Evolutionary conservation across 2,888 invertebrate genomes (phyloP).

Genomic region (Adela reaumurella): DNA sequence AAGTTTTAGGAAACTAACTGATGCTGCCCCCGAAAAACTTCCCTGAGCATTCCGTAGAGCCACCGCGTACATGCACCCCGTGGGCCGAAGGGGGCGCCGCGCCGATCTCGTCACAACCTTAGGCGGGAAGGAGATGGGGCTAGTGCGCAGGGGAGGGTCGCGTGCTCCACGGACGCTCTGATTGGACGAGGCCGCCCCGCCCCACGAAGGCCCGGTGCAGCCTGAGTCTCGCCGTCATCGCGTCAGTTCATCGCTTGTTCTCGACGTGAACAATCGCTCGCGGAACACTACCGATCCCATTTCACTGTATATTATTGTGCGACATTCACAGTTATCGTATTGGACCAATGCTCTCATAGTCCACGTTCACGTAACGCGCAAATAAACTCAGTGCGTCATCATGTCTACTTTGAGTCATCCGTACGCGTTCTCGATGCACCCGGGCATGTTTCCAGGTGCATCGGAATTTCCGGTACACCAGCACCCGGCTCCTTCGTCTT

Average conservation of each 20-base stretch:
- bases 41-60: not conserved
- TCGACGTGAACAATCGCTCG: conserved; percentile 44
- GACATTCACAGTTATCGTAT: conserved; percentile 17
- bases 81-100: not conserved
- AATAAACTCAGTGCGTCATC: conserved; percentile 16
- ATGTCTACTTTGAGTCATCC: conserved; percentile 53
- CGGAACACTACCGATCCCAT: conserved; percentile 16
- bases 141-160: conserved; percentile 2
- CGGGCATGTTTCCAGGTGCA: conserved; percentile 47
- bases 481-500: conserved; percentile 39
- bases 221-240: conserved; percentile 22
- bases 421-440: conserved; percentile 52
- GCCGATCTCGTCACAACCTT: not conserved
- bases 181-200: conserved; percentile 1
- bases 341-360: conserved; percentile 34
- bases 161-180: not conserved
- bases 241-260: conserved; percentile 47
- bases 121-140: conserved; percentile 17
- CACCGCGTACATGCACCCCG: not conserved
- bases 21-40: not conserved
- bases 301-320: conserved; percentile 27
- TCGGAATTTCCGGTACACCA: conserved; percentile 38
- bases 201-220: conserved; percentile 32
- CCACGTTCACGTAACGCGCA: conserved; percentile 17
- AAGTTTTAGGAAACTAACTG: not conserved